These are phyloP conservation scores for Salvator merianae DNA, from an alignment of 2,113 vertebrate genomes.

Conservation along the genomic window DNA sequence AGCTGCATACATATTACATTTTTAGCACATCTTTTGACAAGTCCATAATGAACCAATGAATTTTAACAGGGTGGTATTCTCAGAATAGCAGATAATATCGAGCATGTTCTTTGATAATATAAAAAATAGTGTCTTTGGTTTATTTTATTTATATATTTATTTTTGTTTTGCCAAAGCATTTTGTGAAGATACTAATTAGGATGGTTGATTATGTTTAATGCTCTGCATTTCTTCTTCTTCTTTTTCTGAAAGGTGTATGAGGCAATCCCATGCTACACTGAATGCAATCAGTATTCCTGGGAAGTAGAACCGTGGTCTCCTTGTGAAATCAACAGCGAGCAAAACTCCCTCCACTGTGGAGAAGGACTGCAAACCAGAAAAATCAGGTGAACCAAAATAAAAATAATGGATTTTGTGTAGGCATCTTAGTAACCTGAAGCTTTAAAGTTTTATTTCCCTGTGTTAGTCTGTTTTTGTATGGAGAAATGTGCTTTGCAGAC, in stretches of 20 bases:
- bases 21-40: slow-evolving; percentile 60
- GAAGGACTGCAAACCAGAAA: slow-evolving; percentile 91
- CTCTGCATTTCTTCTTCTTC: slow-evolving; percentile 38
- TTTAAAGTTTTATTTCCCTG: background rate
- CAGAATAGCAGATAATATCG: slow-evolving; percentile 6
- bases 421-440: background rate
- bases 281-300: slow-evolving; percentile 89
- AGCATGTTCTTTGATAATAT: slow-evolving; percentile 11
- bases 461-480: background rate
- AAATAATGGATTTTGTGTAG: slow-evolving; percentile 27
- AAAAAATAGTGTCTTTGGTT: background rate
- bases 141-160: background rate
- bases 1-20: slow-evolving; percentile 39
- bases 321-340: slow-evolving; percentile 88
- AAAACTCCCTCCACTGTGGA: slow-evolving; percentile 86
- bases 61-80: slow-evolving; percentile 27
- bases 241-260: slow-evolving; percentile 87
- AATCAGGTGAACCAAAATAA: slow-evolving; percentile 84
- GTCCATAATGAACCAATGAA: slow-evolving; percentile 62
- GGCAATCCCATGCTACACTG: slow-evolving; percentile 86
- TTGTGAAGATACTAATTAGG: slow-evolving; percentile 37
- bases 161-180: slow-evolving; percentile 36
- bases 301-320: slow-evolving; percentile 89
- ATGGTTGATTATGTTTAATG: slow-evolving; percentile 46
- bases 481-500: background rate